These are phyloP conservation scores for Oscheius onirici DNA, from an alignment of 2,888 invertebrate species.

Conservation along the genomic window DNA sequence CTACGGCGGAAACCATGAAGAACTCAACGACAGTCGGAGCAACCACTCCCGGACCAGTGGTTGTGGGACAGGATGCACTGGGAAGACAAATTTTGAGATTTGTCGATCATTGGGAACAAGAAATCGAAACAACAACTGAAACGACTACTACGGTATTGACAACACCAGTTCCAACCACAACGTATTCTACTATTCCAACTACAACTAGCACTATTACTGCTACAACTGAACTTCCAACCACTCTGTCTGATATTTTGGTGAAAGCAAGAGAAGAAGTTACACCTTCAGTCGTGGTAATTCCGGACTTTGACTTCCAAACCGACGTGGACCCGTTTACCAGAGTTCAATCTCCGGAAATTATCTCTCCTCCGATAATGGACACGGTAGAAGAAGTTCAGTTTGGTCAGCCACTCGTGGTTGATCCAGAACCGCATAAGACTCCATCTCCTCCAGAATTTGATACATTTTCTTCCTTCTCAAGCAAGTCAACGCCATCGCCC, in stretches of 20 bases:
- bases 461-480: background rate
- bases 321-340: background rate
- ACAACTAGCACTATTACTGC: background rate
- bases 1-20: slow-evolving; percentile 10
- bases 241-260: background rate
- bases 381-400: too few relatives aligned
- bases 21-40: slow-evolving; percentile 15
- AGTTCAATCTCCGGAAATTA: background rate
- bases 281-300: too few relatives aligned
- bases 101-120: slow-evolving; percentile 13
- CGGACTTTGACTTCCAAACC: too few relatives aligned
- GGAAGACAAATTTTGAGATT: slow-evolving; percentile 20
- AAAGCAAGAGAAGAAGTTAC: background rate
- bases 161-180: background rate
- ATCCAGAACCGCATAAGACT: background rate
- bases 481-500: background rate
- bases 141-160: background rate
- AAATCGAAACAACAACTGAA: background rate
- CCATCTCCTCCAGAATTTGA: background rate
- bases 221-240: background rate
- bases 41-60: slow-evolving; percentile 11
- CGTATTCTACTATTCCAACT: background rate
- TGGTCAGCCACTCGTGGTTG: too few relatives aligned
- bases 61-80: slow-evolving; percentile 7
- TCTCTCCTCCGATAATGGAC: background rate